Percentiles rank a stretch among this genome's conserved stretches.
phyloP scores from a whole-genome alignment of 2,888 invertebrate genomes.

The Lasioglossum morio region DNA sequence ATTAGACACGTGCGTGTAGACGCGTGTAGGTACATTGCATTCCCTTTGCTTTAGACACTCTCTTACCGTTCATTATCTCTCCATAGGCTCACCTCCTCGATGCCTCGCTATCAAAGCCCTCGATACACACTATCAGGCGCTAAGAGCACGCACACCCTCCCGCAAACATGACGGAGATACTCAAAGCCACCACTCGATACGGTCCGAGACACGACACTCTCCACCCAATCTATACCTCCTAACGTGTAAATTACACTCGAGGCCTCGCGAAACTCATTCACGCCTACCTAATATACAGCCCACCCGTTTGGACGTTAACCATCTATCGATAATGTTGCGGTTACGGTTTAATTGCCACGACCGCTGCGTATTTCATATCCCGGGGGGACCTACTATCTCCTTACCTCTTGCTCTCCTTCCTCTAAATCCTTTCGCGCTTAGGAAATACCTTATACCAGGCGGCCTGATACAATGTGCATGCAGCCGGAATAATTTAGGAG shows the following conservation, averaged over 20 bases:
- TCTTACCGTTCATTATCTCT: neutral
- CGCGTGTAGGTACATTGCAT: neutral
- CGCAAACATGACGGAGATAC: neutral
- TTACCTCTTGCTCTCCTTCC: neutral
- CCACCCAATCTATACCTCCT: conserved; percentile 6
- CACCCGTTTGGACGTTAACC: neutral
- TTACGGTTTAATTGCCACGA: conserved; percentile 6
- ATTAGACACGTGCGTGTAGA: neutral
- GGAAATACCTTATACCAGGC: neutral
- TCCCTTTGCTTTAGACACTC: conserved; percentile 4
- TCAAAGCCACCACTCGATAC: neutral
- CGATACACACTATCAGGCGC: conserved; percentile 21
- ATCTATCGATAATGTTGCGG: conserved; percentile 2
- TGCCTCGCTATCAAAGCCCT: conserved; percentile 19
- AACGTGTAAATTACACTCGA: conserved; percentile 17
- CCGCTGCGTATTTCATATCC: conserved; percentile 3
- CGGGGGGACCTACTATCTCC: neutral
- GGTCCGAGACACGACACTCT: conserved; percentile 11
- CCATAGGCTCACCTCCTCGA: conserved; percentile 2
- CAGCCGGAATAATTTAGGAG: neutral
- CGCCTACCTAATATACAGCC: neutral
- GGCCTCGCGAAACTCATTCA: conserved; percentile 3
- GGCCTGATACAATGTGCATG: neutral
- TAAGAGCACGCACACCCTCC: conserved; percentile 31
- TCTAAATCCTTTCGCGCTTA: neutral